Evolutionary conservation across 92 coral and sea anemone genomes (phyloP).

Genomic region (Epizoanthus ramosus): DNA sequence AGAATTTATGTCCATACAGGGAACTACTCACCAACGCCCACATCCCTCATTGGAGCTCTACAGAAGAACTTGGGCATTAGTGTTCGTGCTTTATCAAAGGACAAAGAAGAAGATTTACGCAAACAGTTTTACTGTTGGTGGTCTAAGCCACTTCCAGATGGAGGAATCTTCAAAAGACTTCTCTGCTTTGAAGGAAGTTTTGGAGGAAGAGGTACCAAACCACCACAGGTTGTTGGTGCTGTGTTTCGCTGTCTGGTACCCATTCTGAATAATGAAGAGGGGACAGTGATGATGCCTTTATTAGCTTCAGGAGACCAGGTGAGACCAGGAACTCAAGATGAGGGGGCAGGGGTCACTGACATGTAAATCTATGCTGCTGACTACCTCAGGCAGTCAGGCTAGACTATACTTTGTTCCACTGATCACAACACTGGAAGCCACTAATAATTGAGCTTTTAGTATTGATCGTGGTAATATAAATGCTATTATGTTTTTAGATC

Average conservation of each 20-base stretch:
- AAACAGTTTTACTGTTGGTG: constrained; percentile 94
- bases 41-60: constrained; percentile 91
- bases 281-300: constrained; percentile 92
- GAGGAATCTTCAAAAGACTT: constrained; percentile 72
- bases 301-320: constrained; percentile 96
- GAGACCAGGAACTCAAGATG: too few relatives aligned
- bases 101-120: constrained; percentile 94
- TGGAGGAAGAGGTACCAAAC: constrained; percentile 64
- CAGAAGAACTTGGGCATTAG: constrained; percentile 71
- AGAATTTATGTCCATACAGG: constrained; percentile 47
- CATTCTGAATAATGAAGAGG: constrained; percentile 76
- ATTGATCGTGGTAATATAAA: too few relatives aligned
- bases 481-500: too few relatives aligned
- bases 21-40: constrained; percentile 86
- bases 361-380: too few relatives aligned
- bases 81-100: constrained; percentile 73
- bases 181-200: constrained; percentile 97
- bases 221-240: constrained; percentile 91
- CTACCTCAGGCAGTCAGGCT: too few relatives aligned
- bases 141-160: constrained; percentile 89
- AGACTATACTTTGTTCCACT: too few relatives aligned
- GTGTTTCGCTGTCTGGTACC: constrained; percentile 93
- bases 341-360: too few relatives aligned
- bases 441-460: too few relatives aligned
- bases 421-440: too few relatives aligned